These are phyloP conservation scores for Pararge aegeria DNA, from an alignment of 1,140 invertebrate species.

Conservation along the genomic window DNA sequence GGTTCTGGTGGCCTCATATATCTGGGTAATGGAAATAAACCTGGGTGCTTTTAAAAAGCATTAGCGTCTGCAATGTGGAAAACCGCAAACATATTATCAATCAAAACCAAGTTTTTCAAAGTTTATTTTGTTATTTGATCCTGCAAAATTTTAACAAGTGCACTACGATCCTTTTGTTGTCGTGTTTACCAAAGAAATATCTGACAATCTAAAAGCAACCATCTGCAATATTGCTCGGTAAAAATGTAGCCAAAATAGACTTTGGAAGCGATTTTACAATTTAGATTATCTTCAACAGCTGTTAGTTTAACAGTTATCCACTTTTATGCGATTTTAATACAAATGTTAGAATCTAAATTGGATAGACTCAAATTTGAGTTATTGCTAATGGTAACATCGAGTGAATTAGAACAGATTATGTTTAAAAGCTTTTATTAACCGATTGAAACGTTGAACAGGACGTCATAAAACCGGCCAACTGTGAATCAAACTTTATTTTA, in stretches of 20 bases:
- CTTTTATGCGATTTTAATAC: slow-evolving; percentile 21
- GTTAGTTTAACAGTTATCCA: slow-evolving; percentile 17
- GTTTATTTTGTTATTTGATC: too few species aligned
- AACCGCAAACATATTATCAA: too few species aligned
- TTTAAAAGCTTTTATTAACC: background rate
- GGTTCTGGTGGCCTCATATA: too few species aligned
- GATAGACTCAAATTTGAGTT: background rate
- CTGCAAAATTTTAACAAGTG: too few species aligned
- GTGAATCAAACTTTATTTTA: background rate
- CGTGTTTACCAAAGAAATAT: background rate
- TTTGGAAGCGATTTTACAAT: slow-evolving; percentile 50
- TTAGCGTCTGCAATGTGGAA: too few species aligned
- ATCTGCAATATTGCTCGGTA: background rate
- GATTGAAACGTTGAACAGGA: too few species aligned
- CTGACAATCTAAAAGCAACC: background rate
- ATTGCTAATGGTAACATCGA: background rate
- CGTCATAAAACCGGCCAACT: too few species aligned
- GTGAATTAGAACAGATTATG: background rate
- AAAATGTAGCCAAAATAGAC: slow-evolving; percentile 28
- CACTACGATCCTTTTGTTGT: too few species aligned
- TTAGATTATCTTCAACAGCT: slow-evolving; percentile 54
- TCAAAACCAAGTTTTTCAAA: too few species aligned
- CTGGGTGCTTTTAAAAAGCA: too few species aligned
- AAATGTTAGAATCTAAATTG: background rate
- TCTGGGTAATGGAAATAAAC: too few species aligned